Evolutionary conservation across 1,140 invertebrate species (phyloP).

Genomic region (Nixonia krombeini): DNA sequence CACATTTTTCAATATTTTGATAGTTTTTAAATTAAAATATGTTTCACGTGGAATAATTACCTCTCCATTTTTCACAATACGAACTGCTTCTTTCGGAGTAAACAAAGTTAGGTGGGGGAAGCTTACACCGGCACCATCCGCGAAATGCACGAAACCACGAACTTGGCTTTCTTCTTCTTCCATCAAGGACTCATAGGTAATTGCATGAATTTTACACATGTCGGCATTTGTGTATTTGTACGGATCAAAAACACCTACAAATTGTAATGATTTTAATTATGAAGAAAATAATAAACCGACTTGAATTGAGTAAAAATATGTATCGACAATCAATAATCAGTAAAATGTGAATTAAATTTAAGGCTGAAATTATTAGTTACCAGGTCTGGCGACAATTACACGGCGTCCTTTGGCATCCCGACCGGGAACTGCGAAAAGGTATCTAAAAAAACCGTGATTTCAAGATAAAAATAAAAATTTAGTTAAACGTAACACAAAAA

Average conservation of each 20-base stretch:
- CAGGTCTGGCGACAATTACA: slow-evolving; percentile 83
- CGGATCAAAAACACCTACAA: slow-evolving; percentile 83
- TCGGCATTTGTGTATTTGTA: slow-evolving; percentile 83
- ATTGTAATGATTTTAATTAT: too few relatives aligned
- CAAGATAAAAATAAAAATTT: slow-evolving; percentile 8
- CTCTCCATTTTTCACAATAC: slow-evolving; percentile 86
- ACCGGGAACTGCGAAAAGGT: slow-evolving; percentile 84
- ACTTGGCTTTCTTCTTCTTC: slow-evolving; percentile 87
- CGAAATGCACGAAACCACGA: slow-evolving; percentile 81
- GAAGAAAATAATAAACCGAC: too few relatives aligned
- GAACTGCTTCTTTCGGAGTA: slow-evolving; percentile 82
- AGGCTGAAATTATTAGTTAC: too few relatives aligned
- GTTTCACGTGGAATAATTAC: too few relatives aligned
- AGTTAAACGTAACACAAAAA: too few relatives aligned
- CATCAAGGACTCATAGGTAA: slow-evolving; percentile 85
- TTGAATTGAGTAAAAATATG: too few relatives aligned
- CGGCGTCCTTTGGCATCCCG: slow-evolving; percentile 82
- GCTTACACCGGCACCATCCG: slow-evolving; percentile 80
- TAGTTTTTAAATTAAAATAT: too few relatives aligned
- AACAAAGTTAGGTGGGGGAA: slow-evolving; percentile 83
- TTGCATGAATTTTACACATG: slow-evolving; percentile 84
- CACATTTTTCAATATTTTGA: too few relatives aligned
- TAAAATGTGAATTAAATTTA: too few relatives aligned
- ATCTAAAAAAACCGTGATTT: slow-evolving; percentile 72
- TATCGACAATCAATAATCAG: too few relatives aligned